Evolutionary conservation across 2,888 invertebrate species (phyloP), one percentile per base, ranked within the genome.

Genomic region (Colostygia pectinataria): DNA sequence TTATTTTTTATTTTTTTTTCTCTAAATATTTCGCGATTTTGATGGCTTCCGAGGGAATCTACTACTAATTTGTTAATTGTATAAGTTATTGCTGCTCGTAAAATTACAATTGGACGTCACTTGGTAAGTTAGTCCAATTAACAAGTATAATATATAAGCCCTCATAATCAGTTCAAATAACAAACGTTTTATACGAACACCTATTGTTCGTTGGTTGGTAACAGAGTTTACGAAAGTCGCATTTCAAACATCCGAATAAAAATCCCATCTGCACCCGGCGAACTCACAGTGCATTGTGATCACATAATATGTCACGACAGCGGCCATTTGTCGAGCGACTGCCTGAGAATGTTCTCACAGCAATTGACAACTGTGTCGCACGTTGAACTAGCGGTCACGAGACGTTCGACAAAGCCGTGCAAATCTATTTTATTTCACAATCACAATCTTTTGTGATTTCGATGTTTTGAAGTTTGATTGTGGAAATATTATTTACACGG

Each of bases 221-320:
- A n/a, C n/a, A n/a, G n/a, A n/a, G n/a, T n/a, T n/a, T 20, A 20
- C 6, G 6, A 20, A 20, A 20, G 20, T 20, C 5, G 20, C 20
- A 20, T 20, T 20, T 20, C 10, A 9, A 6, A 28, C 37, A 41
- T 42, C 20, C 18, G 32, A 32, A 48, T 37, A 48, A 42, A 45
- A 38, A 32, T 33, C 24, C 29, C 31, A 29, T 41, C 31, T 45
- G 28, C 27, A 10, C 38, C 8, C 27, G 1, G 23, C 25, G 12
- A 2, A 32, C 36, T 25, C 41, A 27, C 10, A 47, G 41, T 51
- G 51, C 46, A 47, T 38, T 47, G 47, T 44, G 40, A 43, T 51
- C 43, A 24, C 54, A 51, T 47, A n/a, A n/a, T n/a, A 43, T 44
- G 55, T 54, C 50, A 50, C 36, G 31, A 10, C 37, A 31, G 43